These are phyloP conservation scores for Furcifer pardalis DNA, from an alignment of 2,797 vertebrate genomes.

Conservation along the genomic window DNA sequence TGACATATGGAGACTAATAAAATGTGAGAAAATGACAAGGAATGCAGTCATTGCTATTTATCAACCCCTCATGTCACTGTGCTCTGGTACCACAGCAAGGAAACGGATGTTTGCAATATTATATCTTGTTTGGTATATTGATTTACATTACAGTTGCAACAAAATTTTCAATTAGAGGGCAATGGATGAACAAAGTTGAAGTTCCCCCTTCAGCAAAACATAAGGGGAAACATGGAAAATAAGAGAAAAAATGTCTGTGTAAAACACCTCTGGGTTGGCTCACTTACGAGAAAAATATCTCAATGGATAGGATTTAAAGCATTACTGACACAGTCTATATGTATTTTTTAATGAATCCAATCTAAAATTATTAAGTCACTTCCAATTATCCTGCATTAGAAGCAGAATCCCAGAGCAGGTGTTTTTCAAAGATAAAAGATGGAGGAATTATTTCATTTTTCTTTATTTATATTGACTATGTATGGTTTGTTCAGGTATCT, in stretches of 20 bases:
- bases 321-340: no score
- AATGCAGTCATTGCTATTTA: constrained; percentile 25
- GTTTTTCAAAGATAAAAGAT: background rate
- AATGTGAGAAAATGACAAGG: constrained; percentile 27
- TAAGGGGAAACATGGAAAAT: background rate
- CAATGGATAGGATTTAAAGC: no score
- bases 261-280: background rate
- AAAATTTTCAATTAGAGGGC: background rate
- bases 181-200: background rate
- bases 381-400: background rate
- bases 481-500: background rate
- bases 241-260: background rate
- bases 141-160: background rate
- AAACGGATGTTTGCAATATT: background rate
- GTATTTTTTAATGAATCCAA: background rate
- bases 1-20: constrained; percentile 40
- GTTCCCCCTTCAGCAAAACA: background rate
- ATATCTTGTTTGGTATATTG: background rate
- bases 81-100: background rate
- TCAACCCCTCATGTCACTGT: constrained; percentile 1
- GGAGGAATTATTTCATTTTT: background rate
- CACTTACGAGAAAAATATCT: no score
- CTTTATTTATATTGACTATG: background rate
- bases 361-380: background rate
- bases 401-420: background rate